These are phyloP conservation scores for Melanotaenia pygmaea DNA, from an alignment of 2,797 vertebrate species.

Conservation along the genomic window DNA sequence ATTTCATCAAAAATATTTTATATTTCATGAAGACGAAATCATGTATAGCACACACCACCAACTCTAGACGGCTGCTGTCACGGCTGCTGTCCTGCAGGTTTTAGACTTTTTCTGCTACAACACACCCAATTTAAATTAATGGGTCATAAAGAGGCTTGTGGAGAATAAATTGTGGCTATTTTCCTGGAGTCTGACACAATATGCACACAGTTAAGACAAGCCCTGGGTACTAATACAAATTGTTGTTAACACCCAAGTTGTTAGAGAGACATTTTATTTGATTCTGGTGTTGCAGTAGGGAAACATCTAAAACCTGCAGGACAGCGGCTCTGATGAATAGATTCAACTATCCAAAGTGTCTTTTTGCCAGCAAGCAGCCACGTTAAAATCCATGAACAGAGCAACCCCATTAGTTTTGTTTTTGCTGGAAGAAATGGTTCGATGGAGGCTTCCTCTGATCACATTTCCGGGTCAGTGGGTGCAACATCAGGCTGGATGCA, in stretches of 20 bases:
- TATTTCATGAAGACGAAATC: neutral
- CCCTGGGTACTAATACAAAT: too few species aligned
- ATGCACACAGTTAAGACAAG: neutral
- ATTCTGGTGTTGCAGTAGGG: neutral
- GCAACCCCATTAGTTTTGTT: neutral
- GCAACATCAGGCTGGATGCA: constrained; percentile 19
- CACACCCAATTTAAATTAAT: neutral
- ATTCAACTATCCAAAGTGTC: neutral
- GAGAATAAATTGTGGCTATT: neutral
- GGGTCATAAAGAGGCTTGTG: neutral
- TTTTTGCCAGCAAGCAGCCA: neutral
- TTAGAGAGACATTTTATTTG: neutral
- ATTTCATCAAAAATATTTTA: constrained; percentile 25
- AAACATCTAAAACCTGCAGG: neutral
- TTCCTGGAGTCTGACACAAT: neutral
- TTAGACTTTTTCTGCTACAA: neutral
- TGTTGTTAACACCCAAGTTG: neutral
- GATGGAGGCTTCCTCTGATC: constrained; percentile 2
- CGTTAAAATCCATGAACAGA: neutral
- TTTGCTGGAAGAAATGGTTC: neutral
- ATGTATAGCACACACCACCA: too few species aligned
- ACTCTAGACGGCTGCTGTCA: neutral
- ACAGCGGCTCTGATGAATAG: neutral
- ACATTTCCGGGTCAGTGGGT: constrained; percentile 27
- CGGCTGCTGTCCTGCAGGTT: neutral